A percentile compares a stretch with the other conserved stretches of the same genome.
phyloP scores from a whole-genome alignment of 2,113 vertebrate genomes.

The Hirundichthys speculiger region DNA sequence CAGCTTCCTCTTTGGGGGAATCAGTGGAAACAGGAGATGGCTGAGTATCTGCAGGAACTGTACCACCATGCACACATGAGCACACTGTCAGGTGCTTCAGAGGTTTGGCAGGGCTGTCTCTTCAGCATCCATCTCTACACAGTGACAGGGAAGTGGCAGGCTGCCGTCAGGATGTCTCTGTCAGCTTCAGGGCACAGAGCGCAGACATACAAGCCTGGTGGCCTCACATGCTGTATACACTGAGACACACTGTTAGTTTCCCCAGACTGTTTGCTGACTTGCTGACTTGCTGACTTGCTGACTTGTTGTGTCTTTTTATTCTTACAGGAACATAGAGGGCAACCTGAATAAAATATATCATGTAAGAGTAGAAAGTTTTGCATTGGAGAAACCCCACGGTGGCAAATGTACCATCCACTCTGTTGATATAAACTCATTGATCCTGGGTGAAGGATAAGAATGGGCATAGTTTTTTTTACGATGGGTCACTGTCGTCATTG shows the following conservation, averaged over 20 bases:
- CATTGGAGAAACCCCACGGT: background rate
- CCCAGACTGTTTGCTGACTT: background rate
- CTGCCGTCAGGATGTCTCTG: slow-evolving; percentile 46
- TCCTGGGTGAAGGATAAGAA: too few relatives aligned
- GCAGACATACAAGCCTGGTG: slow-evolving; percentile 48
- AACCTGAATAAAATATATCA: slow-evolving; percentile 7
- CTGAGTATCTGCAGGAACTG: slow-evolving; percentile 19
- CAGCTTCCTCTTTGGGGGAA: slow-evolving; percentile 29
- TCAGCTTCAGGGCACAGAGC: slow-evolving; percentile 25
- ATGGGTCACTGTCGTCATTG: too few relatives aligned
- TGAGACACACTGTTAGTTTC: background rate
- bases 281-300: too few relatives aligned
- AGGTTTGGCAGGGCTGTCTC: slow-evolving; percentile 10
- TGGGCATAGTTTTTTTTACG: too few relatives aligned
- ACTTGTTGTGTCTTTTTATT: background rate
- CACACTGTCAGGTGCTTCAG: slow-evolving; percentile 10
- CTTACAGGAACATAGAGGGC: background rate
- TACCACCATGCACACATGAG: slow-evolving; percentile 7
- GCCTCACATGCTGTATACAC: slow-evolving; percentile 31
- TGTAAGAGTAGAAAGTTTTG: slow-evolving; percentile 8
- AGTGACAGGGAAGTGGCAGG: slow-evolving; percentile 43
- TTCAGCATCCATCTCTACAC: slow-evolving; percentile 28
- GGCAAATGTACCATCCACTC: slow-evolving; percentile 5
- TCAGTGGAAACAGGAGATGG: slow-evolving; percentile 21
- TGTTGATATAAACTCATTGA: too few relatives aligned